These are phyloP conservation scores for western clawed frog (Xenopus tropicalis) DNA, from an alignment of 2,113 vertebrate genomes.

Conservation along the genomic window UCB_Xtro_10.0 CM004447.2:159114501-159115000, in stretches of 20 bases:
- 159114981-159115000: not conserved
- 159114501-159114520: not conserved
- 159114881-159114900: not conserved
- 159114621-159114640: not conserved
- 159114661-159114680: not conserved
- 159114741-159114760: not conserved
- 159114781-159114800: not conserved
- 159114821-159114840: not conserved
- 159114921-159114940: not conserved
- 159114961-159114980: not conserved
- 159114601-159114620: not conserved
- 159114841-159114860: not conserved
- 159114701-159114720: not conserved
- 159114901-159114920: not conserved
- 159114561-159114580: not conserved
- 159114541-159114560: not conserved
- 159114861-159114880: not conserved
- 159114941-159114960: not conserved
- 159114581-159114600: not conserved
- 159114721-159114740: not conserved
- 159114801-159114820: no score
- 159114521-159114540: conserved; percentile 2
- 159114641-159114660: not conserved
- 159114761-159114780: not conserved
- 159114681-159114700: not conserved